These are phyloP conservation scores for Sialis lutaria DNA, from an alignment of 2,888 invertebrate species.

Conservation along the genomic window DNA sequence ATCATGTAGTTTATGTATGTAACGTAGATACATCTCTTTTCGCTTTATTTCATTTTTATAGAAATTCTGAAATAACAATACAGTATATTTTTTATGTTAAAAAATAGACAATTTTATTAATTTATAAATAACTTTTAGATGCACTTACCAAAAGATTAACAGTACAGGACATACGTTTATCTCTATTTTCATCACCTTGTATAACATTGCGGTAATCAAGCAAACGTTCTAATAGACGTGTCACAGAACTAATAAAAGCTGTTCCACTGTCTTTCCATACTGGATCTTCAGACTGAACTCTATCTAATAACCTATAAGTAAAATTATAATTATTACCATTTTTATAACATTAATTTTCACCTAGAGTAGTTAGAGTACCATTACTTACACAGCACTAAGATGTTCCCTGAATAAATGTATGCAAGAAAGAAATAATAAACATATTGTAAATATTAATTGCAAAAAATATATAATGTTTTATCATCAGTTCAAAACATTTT, in stretches of 20 bases:
- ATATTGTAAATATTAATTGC: not conserved
- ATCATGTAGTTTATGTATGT: conserved; percentile 88
- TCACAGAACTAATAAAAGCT: conserved; percentile 84
- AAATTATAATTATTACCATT: not conserved
- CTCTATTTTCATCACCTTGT: conserved; percentile 87
- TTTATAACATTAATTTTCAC: not conserved
- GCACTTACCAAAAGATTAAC: conserved; percentile 69
- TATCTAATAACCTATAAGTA: conserved; percentile 52
- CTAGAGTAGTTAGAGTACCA: not conserved
- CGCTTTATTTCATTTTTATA: conserved; percentile 92
- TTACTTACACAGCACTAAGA: conserved; percentile 82
- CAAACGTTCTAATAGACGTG: conserved; percentile 69
- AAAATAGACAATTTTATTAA: not conserved
- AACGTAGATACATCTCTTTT: conserved; percentile 88
- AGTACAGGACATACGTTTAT: conserved; percentile 92
- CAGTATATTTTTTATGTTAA: not conserved
- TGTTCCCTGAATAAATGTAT: conserved; percentile 51
- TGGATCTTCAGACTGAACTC: conserved; percentile 69
- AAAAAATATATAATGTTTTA: not conserved
- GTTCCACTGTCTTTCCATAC: conserved; percentile 85
- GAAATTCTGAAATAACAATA: conserved; percentile 49
- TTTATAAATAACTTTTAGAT: not conserved
- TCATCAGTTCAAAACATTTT: too few relatives aligned
- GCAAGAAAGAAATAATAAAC: conserved; percentile 9
- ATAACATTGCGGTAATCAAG: conserved; percentile 90